Conservation (phyloP, 2,888 invertebrate genomes). For the Apotomis turbidana region DNA sequence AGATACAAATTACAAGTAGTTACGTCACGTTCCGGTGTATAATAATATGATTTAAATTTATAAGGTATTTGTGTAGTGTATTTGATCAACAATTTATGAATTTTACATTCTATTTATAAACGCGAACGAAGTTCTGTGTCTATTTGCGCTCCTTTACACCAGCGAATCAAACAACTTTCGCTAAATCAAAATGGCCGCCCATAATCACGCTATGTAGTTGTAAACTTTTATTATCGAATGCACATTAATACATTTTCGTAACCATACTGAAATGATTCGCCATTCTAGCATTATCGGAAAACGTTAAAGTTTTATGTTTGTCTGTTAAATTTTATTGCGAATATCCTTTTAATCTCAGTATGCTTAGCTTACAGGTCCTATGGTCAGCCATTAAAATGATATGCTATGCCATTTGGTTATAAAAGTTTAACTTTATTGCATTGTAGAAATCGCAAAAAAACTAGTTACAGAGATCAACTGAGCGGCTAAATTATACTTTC, state of each 20-base stretch:
- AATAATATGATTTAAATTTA: no score
- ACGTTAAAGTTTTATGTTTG: constrained; percentile 63
- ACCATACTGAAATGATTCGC: constrained; percentile 15
- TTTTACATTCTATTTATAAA: neutral
- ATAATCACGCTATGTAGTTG: constrained; percentile 34
- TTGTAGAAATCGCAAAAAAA: no score
- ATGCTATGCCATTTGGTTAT: constrained; percentile 3
- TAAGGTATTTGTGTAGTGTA: no score
- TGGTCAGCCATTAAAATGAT: constrained; percentile 31
- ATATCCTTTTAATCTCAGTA: constrained; percentile 59
- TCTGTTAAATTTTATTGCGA: constrained; percentile 64
- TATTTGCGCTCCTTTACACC: neutral
- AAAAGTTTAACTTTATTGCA: neutral
- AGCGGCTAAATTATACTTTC: no score
- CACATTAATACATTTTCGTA: constrained; percentile 34
- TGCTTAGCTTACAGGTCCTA: constrained; percentile 31
- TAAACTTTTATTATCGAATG: constrained; percentile 26
- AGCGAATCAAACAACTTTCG: neutral
- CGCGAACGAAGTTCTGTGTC: neutral
- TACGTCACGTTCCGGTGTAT: no score
- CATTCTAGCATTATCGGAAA: constrained; percentile 59
- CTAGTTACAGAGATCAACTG: no score
- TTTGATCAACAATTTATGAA: neutral
- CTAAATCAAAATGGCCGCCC: constrained; percentile 17
- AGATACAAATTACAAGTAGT: no score